Evolutionary conservation across 2,797 vertebrate genomes (phyloP).

Genomic region (Pampus argenteus): DNA sequence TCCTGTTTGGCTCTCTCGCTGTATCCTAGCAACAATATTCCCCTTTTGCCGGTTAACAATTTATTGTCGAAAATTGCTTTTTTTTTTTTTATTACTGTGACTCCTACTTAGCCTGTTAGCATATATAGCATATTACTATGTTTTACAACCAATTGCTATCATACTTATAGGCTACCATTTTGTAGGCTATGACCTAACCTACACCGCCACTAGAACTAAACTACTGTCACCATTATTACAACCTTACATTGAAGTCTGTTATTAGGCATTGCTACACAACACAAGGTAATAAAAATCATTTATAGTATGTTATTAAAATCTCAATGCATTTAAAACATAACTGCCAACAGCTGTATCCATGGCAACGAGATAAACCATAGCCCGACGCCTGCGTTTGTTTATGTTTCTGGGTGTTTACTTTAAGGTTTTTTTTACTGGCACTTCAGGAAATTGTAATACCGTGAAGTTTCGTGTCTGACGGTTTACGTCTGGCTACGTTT

Average conservation of each 20-base stretch:
- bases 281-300: neutral
- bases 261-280: no score
- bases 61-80: no score
- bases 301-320: neutral
- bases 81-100: no score
- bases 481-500: neutral
- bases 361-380: conserved; percentile 37
- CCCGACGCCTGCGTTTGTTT: neutral
- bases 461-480: neutral
- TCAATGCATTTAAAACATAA: neutral
- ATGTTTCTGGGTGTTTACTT: neutral
- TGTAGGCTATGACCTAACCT: no score
- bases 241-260: no score
- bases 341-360: conserved; percentile 39
- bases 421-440: neutral
- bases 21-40: neutral
- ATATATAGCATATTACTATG: no score
- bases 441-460: no score
- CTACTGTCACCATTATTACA: no score
- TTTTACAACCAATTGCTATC: no score
- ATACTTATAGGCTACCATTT: no score
- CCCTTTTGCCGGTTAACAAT: conserved; percentile 34
- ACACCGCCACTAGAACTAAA: no score
- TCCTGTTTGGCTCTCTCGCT: conserved; percentile 41
- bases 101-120: no score